These are phyloP conservation scores for Branchinecta lindahli DNA, from an alignment of 1,140 invertebrate genomes.

Conservation along the genomic window DNA sequence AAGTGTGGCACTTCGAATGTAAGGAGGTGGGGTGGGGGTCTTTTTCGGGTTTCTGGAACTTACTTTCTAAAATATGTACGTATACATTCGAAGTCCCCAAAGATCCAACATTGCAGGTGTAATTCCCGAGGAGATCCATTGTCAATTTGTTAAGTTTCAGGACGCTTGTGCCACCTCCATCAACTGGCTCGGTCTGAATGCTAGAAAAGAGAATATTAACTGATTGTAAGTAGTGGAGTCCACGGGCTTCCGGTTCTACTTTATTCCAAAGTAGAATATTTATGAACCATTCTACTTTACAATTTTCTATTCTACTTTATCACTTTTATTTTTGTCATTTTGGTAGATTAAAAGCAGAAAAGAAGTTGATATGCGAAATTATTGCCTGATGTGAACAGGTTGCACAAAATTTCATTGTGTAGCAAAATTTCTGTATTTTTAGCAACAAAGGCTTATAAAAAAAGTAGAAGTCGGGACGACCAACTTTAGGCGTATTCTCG, in stretches of 20 bases:
- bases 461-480: too few relatives aligned
- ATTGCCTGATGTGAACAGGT: not conserved
- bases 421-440: too few relatives aligned
- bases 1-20: too few relatives aligned
- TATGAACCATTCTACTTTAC: not conserved
- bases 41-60: not conserved
- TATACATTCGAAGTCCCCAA: not conserved
- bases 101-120: not conserved
- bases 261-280: not conserved
- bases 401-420: too few relatives aligned
- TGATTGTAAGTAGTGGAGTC: not conserved
- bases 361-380: not conserved
- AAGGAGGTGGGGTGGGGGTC: too few relatives aligned
- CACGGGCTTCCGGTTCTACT: not conserved
- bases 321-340: not conserved
- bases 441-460: too few relatives aligned
- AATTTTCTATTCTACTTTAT: not conserved
- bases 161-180: not conserved
- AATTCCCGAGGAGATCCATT: not conserved
- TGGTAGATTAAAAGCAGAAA: not conserved
- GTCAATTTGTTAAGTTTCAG: not conserved
- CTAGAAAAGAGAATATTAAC: not conserved
- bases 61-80: constrained; percentile 7
- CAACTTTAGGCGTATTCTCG: too few relatives aligned
- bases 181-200: not conserved